Evolutionary conservation across 2,888 invertebrate genomes (phyloP), one percentile per base, ranked within the genome.

Genomic region (Philonicus albiceps): DNA sequence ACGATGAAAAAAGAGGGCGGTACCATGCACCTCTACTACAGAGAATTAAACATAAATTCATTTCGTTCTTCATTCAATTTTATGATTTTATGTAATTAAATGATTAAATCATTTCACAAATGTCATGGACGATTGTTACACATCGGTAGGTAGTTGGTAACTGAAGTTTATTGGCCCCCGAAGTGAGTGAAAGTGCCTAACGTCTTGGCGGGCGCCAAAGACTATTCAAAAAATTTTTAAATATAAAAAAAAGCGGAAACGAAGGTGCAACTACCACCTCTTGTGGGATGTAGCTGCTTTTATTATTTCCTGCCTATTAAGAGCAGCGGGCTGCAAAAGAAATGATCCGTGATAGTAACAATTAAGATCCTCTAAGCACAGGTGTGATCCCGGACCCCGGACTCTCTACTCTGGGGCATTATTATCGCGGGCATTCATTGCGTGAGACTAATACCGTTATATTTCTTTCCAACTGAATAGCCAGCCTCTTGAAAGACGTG

Each of bases 381-480:
- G 49, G 49, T 49, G 64, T 19, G 19, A 53, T 53, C 53, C 53
- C 53, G 53, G 53, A 64, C 22, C 64, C 64, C 27, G 64, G 64
- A 64, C 27, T 64, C 64, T 64, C 11, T 19, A 43, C 40, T 53
- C 64, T 13, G 3, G 11, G 64, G 64, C 22, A 49, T 64, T 19
- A 27, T 64, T 11, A 19, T 7, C n/a, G n/a, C 49, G 13, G 64
- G 22, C 64, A 27, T 85, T 75, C 49, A 85, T 75, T 74, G 43
- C 22, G 85, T 86, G 86, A 27, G 80, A 37, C 53, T 73, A 55
- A 55, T 76, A 73, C 34, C 34, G 81, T 49, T 81, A 43, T 73
- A 30, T 73, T 84, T 86, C 19, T 53, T 83, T 84, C 75, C 34
- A 30, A 16, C 34, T 76, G 37, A 64, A 76, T 75, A 64, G 37